Evolutionary conservation across 2,797 vertebrate species (phyloP), one percentile per base, ranked within the genome.

Genomic region (Hipposideros larvatus): DNA sequence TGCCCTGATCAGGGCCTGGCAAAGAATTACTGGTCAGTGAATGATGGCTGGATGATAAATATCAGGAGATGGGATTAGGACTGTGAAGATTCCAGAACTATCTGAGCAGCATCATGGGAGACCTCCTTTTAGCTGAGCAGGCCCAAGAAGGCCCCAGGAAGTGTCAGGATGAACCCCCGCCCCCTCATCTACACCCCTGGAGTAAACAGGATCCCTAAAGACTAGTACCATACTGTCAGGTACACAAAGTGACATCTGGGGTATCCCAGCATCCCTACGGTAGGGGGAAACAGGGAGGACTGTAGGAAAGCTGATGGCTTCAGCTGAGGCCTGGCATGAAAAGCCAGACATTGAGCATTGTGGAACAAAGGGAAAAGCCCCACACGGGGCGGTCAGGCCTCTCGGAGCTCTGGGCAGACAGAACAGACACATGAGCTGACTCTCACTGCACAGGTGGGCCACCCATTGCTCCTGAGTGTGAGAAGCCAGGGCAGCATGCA

Each of bases 21-120:
- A 74, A 55, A 96, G 66, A 92, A 85, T 65, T 68, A 85, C 34
- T 83, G 28, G 19, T 61, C 70, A n/a, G 41, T 51, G 28, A 85
- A 70, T 28, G 21, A 65, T 18, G 68, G n/a, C 16, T 70, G 28
- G 59, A 41, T 59, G 85, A 90, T 68, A 78, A 96, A 57, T 59
- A 84, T 57, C 9, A 70, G 48, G 37, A 91, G 22, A 73, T 24
- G 22, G 11, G 9, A 88, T 34, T 34, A 53, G 26, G 26, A 37
- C 19, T 73, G 24, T 53, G 59, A 94, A 95, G 53, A 93, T 71
- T 86, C 68, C 37, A 87, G n/a, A 96, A 80, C 65, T 11, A 68
- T 74, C 83, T 65, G 22, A 71, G 41, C 8, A 85, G 28, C 26
- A 83, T 7, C 78, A 41, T 8, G 68, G 37, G 68, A 43, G 55